Evolutionary conservation across 2,113 vertebrate species (phyloP), one percentile per base, ranked within the genome.

Genomic region (Dipodomys spectabilis): DNA sequence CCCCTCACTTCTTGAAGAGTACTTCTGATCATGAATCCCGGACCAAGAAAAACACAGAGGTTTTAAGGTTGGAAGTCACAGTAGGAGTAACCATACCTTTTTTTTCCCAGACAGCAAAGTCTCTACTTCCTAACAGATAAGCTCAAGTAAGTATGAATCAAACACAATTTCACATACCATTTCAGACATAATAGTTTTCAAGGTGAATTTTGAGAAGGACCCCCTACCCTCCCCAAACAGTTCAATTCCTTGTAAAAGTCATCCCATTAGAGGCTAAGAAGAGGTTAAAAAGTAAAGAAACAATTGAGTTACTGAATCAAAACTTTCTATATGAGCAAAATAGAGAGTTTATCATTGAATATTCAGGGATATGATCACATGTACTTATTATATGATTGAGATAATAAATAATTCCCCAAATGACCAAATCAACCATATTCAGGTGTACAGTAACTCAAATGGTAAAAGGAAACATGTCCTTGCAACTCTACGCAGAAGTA

Each of bases 361-460:
- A 13, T 79, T 27, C 22, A 39, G 80, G 73, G 10, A 89, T 89
- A 87, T 92, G 53, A 77, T 88, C 75, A 89, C 4, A 39, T 88
- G 44, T 88, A 32, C 83, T n/a, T 95, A 64, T 60, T 81, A 15
- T 44, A 12, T 67, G 18, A 88, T 68, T 94, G 39, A 39, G 39
- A 39, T 39, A 39, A 39, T 39, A 39, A 68, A 62, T 91, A 44
- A 72, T 80, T 93, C 32, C 16, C 23, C 3, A 92, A 92, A 57
- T 86, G 73, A 95, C 80, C 25, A 81, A 86, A 93, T 82, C 82
- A 86, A 5, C 45, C 30, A 64, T 62, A 92, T 90, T 94, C 85
- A 93, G 23, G 53, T 77, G n/a, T 2, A 92, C 10, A 39, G 39
- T 39, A 39, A 39, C 39, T 39, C 39, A 39, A 39, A 39, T 39